Conservation (phyloP, 1,140 invertebrate genomes). For the Formica selysi region DNA sequence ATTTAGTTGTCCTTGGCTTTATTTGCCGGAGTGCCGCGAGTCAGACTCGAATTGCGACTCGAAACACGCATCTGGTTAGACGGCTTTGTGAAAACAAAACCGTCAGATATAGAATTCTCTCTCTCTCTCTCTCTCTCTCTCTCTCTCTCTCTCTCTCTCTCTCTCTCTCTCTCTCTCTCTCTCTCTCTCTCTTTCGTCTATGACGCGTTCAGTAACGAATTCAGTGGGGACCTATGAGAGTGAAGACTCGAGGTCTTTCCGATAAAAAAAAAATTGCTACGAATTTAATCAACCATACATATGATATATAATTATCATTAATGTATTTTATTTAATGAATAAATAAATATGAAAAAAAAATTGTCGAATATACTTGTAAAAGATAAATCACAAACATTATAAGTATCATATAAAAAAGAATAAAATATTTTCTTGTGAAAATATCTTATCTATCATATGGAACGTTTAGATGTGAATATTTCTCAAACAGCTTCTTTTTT, state of each 20-base stretch:
- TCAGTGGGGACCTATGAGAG: neutral
- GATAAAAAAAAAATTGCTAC: neutral
- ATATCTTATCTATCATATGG: neutral
- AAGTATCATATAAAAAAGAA: neutral
- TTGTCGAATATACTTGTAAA: neutral
- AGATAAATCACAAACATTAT: neutral
- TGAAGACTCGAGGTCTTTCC: neutral
- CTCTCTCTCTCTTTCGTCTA: neutral
- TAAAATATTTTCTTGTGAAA: neutral
- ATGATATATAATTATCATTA: neutral
- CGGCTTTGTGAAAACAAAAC: neutral
- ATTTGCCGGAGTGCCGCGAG: constrained; percentile 16
- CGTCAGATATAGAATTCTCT: neutral
- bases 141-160: neutral
- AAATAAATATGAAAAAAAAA: neutral
- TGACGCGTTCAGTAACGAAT: neutral
- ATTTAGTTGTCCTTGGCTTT: constrained; percentile 58
- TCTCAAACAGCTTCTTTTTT: neutral
- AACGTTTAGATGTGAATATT: neutral
- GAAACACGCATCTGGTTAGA: constrained; percentile 5
- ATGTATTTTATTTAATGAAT: neutral
- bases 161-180: neutral
- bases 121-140: neutral
- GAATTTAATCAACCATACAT: neutral
- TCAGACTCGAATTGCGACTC: neutral